Base-by-base conservation (phyloP, 2,113 vertebrate genomes). In the Pampusana beccarii region DNA sequence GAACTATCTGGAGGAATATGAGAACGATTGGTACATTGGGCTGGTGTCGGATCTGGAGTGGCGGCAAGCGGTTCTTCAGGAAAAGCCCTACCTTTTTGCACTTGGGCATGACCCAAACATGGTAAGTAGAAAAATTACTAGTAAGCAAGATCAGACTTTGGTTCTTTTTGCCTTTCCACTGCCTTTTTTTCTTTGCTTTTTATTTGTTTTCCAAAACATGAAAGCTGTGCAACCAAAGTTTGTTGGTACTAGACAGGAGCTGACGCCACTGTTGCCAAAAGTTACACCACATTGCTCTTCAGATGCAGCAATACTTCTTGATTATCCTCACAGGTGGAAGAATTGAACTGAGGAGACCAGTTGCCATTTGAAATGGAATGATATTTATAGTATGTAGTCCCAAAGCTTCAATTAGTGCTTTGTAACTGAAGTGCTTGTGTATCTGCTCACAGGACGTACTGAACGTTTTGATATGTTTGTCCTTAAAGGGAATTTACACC, bases 71-170 rank as follows among this genome's bases (percentile, higher is more conserved):
- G 97, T 99, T 95, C 98, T 99, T 67, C 98, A 99, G 97, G 99
- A 99, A 97, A 99, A 99, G 95, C 99, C 99, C 9, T 99, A 98
- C 91, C 98, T 99, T 9, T 99, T 99, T 96, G 99, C 99, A 61
- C 96, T 99, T 79, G 99, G 99, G 17, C 99, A 99, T 31, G 99
- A 99, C 88, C 98, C 99, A 84, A 98, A 98, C 72, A 98, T 99
- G 99, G 99, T 99, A 98, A 99, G 97, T 65, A 69, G 3, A 17
- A 64, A 73, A 73, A 48, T 34, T 6, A 19, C 60, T 36, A 9
- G 23, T 61, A 51, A 67, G 31, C 36, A 79, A 81, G n/a, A 10
- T 36, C 60, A 34, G 24, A 57, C 13, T 80, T 48, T 61, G 48
- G 5, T 3, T 60, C 60, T 61, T 10, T 48, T 82, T 69, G 5